Base-by-base conservation (phyloP, 2,113 vertebrate species). In the Odocoileus hemionus region DNA sequence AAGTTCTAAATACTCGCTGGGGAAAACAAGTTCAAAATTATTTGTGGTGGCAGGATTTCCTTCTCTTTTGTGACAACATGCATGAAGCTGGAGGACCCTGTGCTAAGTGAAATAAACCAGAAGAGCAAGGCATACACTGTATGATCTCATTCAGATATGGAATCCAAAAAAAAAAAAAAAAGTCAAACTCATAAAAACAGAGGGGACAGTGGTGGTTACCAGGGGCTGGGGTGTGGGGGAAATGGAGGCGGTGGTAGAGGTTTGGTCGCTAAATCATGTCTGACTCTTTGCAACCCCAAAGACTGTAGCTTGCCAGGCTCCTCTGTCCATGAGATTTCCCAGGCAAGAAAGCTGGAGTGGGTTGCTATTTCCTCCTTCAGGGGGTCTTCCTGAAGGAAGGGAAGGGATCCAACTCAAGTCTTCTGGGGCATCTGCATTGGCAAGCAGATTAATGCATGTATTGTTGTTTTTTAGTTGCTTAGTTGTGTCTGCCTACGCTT, bases 381-480 rank as follows among this genome's bases (percentile, higher is more conserved):
- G 17, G 16, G 33, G n/a, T 36, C 64, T 39, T 70, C n/a, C 19
- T 70, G 47, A 50, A 50, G 47, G 47, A 50, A 50, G 47, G 47
- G 47, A 50, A 70, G 10, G n/a, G 19, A 23, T 70, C 0, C 9
- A 70, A 39, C 67, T 70, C 0, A 2, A 23, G 67, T 70, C 10
- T 23, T 70, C n/a, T 39, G 67, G n/a, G 67, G n/a, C 67, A 36
- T 70, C 67, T 70, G n/a, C 19, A 23, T 6, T 39, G 67, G 67
- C 19, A 39, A 70, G n/a, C n/a, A 23, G 67, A 70, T 70, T 39
- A 70, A 39, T 70, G 67, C 67, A 70, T 39, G n/a, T 13, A 70
- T 70, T 39, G n/a, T 39, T 39, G n/a, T 6, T 39, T 70, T 23
- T 39, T 36, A 39, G n/a, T 39, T 0, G 0, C 19, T 39, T 70